phyloP scores from a whole-genome alignment of 1,140 invertebrate species.

The Ceratosolen fusciceps region DNA sequence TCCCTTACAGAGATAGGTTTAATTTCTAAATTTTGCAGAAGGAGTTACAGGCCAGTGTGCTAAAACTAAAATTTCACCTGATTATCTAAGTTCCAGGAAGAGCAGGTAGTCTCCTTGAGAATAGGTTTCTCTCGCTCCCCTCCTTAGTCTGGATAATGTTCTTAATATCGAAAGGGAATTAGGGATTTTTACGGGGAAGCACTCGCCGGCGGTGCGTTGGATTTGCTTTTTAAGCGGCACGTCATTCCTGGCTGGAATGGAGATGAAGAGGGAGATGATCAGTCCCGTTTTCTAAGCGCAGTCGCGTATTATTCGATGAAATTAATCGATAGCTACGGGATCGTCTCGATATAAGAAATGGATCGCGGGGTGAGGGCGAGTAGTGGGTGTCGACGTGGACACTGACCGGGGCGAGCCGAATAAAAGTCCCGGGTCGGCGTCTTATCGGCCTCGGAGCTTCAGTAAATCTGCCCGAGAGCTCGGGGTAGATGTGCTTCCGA shows the following conservation, averaged over 20 bases:
- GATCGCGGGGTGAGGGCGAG: background rate
- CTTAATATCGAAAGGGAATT: too few relatives aligned
- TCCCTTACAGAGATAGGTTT: background rate
- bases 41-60: too few relatives aligned
- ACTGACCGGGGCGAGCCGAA: background rate
- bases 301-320: too few relatives aligned
- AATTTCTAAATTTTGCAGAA: background rate
- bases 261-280: background rate
- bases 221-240: background rate
- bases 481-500: slow-evolving; percentile 13
- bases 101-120: too few relatives aligned
- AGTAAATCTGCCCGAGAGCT: slow-evolving; percentile 56
- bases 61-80: too few relatives aligned
- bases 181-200: too few relatives aligned
- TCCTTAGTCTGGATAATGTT: too few relatives aligned
- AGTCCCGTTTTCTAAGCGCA: too few relatives aligned
- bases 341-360: background rate
- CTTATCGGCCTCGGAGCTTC: slow-evolving; percentile 64
- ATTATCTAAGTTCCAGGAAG: too few relatives aligned
- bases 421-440: slow-evolving; percentile 51
- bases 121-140: too few relatives aligned
- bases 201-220: too few relatives aligned
- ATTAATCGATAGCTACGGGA: too few relatives aligned
- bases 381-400: background rate
- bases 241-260: background rate